Evolutionary conservation across 2,888 invertebrate genomes (phyloP).

Genomic region (Catocala fraxini): DNA sequence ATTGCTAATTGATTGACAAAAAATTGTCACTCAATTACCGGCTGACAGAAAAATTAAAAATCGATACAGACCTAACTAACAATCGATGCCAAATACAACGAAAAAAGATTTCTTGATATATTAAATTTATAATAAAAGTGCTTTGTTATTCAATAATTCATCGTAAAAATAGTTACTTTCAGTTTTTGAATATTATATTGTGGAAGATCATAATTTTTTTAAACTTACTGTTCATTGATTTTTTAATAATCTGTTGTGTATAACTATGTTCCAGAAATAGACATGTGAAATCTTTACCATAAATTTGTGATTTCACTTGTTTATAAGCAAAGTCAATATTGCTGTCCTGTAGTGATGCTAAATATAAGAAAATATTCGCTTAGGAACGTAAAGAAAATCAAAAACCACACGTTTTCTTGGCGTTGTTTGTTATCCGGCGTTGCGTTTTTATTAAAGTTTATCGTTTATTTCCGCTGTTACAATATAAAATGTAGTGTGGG

Average conservation of each 20-base stretch:
- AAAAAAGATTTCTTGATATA: too few relatives aligned
- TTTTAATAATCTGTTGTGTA: constrained; percentile 39
- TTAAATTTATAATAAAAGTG: too few relatives aligned
- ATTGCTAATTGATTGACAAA: too few relatives aligned
- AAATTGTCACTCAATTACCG: too few relatives aligned
- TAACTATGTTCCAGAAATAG: constrained; percentile 26
- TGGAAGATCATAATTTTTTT: too few relatives aligned
- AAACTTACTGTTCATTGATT: constrained; percentile 36
- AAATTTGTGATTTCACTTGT: constrained; percentile 24
- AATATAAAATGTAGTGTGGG: constrained; percentile 78
- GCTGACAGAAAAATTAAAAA: too few relatives aligned
- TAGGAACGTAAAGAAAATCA: constrained; percentile 59
- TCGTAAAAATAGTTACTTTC: too few relatives aligned
- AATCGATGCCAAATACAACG: too few relatives aligned
- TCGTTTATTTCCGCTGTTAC: constrained; percentile 71
- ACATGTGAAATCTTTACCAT: neutral
- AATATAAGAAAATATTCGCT: neutral
- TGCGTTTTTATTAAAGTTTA: constrained; percentile 76
- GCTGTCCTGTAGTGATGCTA: constrained; percentile 35
- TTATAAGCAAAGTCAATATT: constrained; percentile 8
- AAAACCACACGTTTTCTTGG: constrained; percentile 85
- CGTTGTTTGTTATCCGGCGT: constrained; percentile 85
- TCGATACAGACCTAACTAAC: too few relatives aligned
- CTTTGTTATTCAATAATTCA: too few relatives aligned
- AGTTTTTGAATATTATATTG: too few relatives aligned